Percentiles rank a stretch among this genome's conserved stretches.
These are phyloP conservation scores for Ptiloglossa arizonensis DNA, from an alignment of 1,140 invertebrate genomes.

Conservation along the genomic window DNA sequence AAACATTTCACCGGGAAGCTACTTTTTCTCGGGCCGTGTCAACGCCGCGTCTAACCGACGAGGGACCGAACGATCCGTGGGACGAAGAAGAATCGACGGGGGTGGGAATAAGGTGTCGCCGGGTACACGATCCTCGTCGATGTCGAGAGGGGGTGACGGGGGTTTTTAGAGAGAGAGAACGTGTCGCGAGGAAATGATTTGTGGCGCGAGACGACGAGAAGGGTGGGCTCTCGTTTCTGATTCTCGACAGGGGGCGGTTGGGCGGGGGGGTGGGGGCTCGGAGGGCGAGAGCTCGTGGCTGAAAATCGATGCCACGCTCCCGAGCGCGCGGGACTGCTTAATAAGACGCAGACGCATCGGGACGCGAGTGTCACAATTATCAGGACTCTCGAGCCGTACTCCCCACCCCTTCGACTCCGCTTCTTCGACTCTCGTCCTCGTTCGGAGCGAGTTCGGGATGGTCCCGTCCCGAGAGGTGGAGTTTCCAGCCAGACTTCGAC, in stretches of 20 bases:
- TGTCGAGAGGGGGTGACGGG: background rate
- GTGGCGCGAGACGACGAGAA: constrained; percentile 23
- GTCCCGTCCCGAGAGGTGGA: constrained; percentile 60
- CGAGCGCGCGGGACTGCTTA: constrained; percentile 6
- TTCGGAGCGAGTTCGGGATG: constrained; percentile 52
- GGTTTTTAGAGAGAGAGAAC: background rate
- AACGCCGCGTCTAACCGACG: constrained; percentile 27
- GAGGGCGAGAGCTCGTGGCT: background rate
- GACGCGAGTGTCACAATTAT: constrained; percentile 50
- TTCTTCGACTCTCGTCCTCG: constrained; percentile 29
- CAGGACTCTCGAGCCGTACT: constrained; percentile 29
- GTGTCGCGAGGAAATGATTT: constrained; percentile 58
- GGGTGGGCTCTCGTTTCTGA: constrained; percentile 24
- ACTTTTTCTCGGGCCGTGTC: constrained; percentile 60
- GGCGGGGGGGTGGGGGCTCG: too few species aligned
- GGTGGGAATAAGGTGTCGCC: constrained; percentile 26
- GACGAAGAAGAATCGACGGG: constrained; percentile 13
- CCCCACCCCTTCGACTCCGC: constrained; percentile 9
- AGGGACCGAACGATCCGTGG: background rate
- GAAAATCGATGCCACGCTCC: constrained; percentile 40
- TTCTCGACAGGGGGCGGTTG: constrained; percentile 37
- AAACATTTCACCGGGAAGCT: constrained; percentile 56
- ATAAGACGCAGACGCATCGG: constrained; percentile 54
- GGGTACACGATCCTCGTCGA: constrained; percentile 37
- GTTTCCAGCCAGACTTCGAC: constrained; percentile 62